Base-by-base conservation (phyloP, 2,113 vertebrate genomes). In the Fregetta grallaria region DNA sequence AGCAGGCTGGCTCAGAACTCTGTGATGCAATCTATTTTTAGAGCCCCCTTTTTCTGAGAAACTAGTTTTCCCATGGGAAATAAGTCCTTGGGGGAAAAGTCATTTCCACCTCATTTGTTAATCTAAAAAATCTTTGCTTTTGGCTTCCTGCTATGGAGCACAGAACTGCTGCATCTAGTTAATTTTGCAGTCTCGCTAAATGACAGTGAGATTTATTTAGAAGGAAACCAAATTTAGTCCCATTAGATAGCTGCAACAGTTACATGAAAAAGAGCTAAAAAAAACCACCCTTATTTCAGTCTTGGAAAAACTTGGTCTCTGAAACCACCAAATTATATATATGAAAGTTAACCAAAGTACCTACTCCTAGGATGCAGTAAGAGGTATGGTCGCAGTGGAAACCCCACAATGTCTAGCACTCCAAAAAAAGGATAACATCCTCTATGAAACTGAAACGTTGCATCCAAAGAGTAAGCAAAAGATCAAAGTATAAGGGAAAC, bases 51-150 rank as follows among this genome's bases (percentile, higher is more conserved):
- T 76, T 26, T 25, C 44, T n/a, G 90, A 96, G 90, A 94, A 97
- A 59, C 68, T 80, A 30, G 49, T 93, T 92, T 95, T 94, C 96
- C 93, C 85, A 89, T 73, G 72, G 94, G 86, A 97, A 92, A 86
- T 59, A 94, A 91, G 36, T 92, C 95, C 90, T 83, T 91, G 66
- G 85, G 91, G 89, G 55, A 56, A 93, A 96, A 97, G 89, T 95
- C 74, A 82, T 95, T 97, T 97, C 96, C 91, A 95, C 62, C 72
- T 96, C 94, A 88, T 96, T 97, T 96, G 95, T 92, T 97, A 92
- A 94, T 91, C 79, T 70, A 93, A 97, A 97, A 95, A 81, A 93
- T 95, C 83, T 92, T 95, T 97, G 93, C 96, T 97, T 93, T 97
- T 94, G 96, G 96, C 96, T 96, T 95, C 91, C 88, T 96, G 89